Evolutionary conservation across 2,797 vertebrate genomes (phyloP), one percentile per base, ranked within the genome.

Genomic region (Denticeps clupeoides): DNA sequence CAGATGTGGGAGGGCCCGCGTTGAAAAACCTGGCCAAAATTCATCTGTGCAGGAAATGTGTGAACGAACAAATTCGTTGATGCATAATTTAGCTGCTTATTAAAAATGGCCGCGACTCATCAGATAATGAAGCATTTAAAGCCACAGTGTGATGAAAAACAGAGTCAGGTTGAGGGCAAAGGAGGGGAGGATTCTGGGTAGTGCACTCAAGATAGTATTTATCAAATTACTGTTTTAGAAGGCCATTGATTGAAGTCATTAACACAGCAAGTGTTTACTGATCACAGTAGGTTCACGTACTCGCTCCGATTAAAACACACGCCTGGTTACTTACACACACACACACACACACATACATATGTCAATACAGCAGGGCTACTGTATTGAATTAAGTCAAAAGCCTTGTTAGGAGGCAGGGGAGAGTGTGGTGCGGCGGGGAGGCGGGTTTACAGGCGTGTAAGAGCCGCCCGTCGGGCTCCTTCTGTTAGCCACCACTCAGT

Each of bases 201-300:
- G 81, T 82, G 65, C 70, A 81, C 71, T 82, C 79, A 83, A 78
- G 77, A 78, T 74, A 81, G 78, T 82, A 84, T 83, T 86, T 84
- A 85, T 86, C 75, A 83, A 81, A 85, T 82, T 78, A 72, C 78
- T 79, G 75, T 81, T 84, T 86, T 85, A 85, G 83, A 81, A 84
- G 80, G 74, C 77, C 80, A 85, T 83, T 83, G 84, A 86, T 83
- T 82, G 75, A 80, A 81, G 78, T 81, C 82, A 83, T 86, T 83
- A 83, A 78, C 76, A 82, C 72, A 71, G 74, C 79, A 80, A 84
- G 76, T 80, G 80, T 83, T 83, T 82, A 75, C 82, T 81, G 83
- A 83, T 84, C 77, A 77, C 76, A 69, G 70, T 71, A 61, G 37
- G 29, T 47, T 61, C 24, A 26, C 47, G 46, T 53, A 58, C 68